Evolutionary conservation across 2,797 vertebrate genomes (phyloP).

Genomic region (Chanos chanos): DNA sequence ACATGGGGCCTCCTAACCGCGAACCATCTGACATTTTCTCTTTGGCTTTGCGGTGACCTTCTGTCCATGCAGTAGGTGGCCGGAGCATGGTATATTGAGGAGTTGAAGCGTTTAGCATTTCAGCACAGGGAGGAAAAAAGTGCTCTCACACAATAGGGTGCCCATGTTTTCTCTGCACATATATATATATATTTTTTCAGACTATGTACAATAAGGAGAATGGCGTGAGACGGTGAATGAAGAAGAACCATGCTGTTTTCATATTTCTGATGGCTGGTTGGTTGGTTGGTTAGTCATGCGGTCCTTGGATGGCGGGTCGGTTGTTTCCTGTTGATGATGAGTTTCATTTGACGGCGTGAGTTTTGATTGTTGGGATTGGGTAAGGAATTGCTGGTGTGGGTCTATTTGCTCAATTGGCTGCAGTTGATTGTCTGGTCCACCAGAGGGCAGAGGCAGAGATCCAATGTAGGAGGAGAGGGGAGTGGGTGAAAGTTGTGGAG

Average conservation of each 20-base stretch:
- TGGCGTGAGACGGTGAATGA: background rate
- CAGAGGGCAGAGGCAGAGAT: conserved; percentile 6
- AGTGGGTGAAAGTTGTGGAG: no score
- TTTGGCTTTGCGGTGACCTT: no score
- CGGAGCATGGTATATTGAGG: no score
- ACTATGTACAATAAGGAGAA: conserved; percentile 7
- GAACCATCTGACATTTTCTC: conserved; percentile 29
- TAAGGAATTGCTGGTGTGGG: background rate
- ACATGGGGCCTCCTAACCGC: no score
- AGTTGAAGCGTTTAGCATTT: no score
- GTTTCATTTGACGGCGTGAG: conserved; percentile 13
- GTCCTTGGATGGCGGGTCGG: no score
- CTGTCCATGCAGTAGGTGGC: no score
- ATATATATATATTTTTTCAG: background rate
- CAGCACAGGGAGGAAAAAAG: no score
- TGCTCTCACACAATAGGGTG: no score
- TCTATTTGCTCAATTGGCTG: conserved; percentile 13
- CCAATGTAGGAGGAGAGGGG: no score
- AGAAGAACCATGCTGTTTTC: background rate
- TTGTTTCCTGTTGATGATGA: conserved; percentile 3
- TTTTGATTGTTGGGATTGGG: background rate
- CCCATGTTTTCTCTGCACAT: background rate
- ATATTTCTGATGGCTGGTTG: background rate
- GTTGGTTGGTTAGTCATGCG: background rate
- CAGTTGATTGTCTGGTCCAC: conserved; percentile 9